Evolutionary conservation across 2,888 invertebrate species (phyloP), one percentile per base, ranked within the genome.

Genomic region (Ophion slaviceki): DNA sequence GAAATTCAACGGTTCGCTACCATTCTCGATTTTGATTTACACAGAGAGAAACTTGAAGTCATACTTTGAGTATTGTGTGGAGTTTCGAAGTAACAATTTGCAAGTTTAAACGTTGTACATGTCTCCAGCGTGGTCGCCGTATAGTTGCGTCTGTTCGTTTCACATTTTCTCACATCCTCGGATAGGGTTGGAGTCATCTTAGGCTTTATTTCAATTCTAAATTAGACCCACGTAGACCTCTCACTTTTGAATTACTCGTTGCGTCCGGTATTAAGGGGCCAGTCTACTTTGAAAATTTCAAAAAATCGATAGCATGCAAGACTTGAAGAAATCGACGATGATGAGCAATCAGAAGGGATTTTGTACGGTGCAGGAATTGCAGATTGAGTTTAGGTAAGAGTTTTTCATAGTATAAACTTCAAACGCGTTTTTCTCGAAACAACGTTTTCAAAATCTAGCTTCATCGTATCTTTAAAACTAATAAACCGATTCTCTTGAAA

Each of bases 241-340:
- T 17, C 10, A 61, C 14, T 75, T 64, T 64, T 75, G n/a, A 64
- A 47, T 62, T 32, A 11, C 36, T 77, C 57, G 45, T 40, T 36
- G 57, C 57, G 32, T 57, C 20, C 17, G 53, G 28, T n/a, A 53
- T 24, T 32, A 11, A 47, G 11, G 47, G 47, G 47, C 24, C 24
- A 24, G 24, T 24, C 24, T 1, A 24, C 24, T 24, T 24, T 2
- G 24, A 24, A 24, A 24, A 24, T 24, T 24, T 24, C 24, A 24
- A 24, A 24, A 24, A 24, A 24, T 24, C 24, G 24, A 24, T 1
- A 24, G 24, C 24, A 24, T 0, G 24, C 24, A 24, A 24, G 24
- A 24, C 24, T 24, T 24, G 24, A 24, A 24, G 24, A 24, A 24
- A 24, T 1, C 24, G 24, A 24, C 24, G 24, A 24, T 24, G 24